Evolutionary conservation across 1,140 invertebrate species (phyloP), one percentile per base, ranked within the genome.

Genomic region (Psilanteris sp.): DNA sequence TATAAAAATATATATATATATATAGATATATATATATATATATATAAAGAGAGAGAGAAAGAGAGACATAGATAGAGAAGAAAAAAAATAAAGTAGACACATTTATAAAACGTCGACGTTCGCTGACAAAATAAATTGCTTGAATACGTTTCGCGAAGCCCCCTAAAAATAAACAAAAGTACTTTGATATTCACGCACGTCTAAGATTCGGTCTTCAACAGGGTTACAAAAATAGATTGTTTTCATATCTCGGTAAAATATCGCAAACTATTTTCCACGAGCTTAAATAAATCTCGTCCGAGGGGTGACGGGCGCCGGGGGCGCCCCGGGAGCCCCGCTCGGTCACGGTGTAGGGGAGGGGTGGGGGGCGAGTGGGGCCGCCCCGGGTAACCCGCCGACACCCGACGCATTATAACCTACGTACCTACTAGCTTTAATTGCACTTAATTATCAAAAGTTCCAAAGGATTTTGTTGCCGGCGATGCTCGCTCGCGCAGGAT

Each of bases 371-470:
- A 44, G n/a, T 48, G 27, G 18, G 52, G 32, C 50, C 43, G 43
- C 46, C 54, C 15, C 27, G 44, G 59, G 39, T 41, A n/a, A n/a
- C n/a, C n/a, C n/a, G 32, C 16, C n/a, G 29, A 32, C 48, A 48
- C 55, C 31, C 48, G 11, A 26, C 55, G 55, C 37, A 73, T 41
- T 15, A 48, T 34, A 61, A 67, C 37, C 31, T 74, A 74, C 27
- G 7, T 46, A 74, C n/a, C 27, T 74, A 74, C 61, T 74, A 74
- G 61, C 9, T 66, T 39, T 74, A 74, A 74, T 74, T 74, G 71
- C 71, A 74, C 71, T 74, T 74, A 74, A 74, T 74, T 55, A 74
- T 74, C 54, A 74, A 54, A 64, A 55, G 50, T 36, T 73, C 29
- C 43, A 43, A 52, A 66, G 37, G 36, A 41, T 57, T 50, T 37